Conservation (phyloP, 2,888 invertebrate genomes). For the Agonum fuliginosum region DNA sequence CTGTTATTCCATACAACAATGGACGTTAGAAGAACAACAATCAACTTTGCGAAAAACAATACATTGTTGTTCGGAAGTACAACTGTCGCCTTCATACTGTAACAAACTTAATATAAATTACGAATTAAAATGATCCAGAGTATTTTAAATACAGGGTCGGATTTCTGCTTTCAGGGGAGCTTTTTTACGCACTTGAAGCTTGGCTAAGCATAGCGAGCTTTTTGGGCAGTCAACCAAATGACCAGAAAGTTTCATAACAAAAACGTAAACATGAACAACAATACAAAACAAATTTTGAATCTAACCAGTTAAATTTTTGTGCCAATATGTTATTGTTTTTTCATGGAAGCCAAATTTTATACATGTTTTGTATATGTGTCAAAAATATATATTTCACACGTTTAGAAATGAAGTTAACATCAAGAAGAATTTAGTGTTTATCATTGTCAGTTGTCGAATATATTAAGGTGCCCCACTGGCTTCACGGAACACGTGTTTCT, state of each 20-base stretch:
- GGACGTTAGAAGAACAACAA: constrained; percentile 11
- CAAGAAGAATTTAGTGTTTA: neutral
- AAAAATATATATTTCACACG: constrained; percentile 37
- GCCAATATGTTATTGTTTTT: constrained; percentile 52
- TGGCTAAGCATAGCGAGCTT: constrained; percentile 23
- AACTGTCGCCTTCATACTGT: neutral
- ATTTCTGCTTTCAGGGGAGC: constrained; percentile 8
- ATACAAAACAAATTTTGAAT: constrained; percentile 39
- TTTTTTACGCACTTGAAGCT: constrained; percentile 30
- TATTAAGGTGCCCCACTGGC: neutral
- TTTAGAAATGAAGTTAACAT: constrained; percentile 12
- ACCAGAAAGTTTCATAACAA: neutral
- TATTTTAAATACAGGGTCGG: neutral
- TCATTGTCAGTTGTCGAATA: neutral
- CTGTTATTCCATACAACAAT: constrained; percentile 3
- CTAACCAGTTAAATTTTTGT: constrained; percentile 36
- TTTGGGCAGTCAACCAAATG: constrained; percentile 3
- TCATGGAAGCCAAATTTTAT: constrained; percentile 57
- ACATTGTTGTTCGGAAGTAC: neutral
- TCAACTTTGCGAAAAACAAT: neutral
- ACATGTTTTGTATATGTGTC: constrained; percentile 44
- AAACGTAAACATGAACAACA: constrained; percentile 32
- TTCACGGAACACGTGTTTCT: neutral
- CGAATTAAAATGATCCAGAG: constrained; percentile 2
- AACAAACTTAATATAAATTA: neutral